These are phyloP conservation scores for Todiramphus saurophagus DNA, from an alignment of 2,113 vertebrate genomes.

Conservation along the genomic window DNA sequence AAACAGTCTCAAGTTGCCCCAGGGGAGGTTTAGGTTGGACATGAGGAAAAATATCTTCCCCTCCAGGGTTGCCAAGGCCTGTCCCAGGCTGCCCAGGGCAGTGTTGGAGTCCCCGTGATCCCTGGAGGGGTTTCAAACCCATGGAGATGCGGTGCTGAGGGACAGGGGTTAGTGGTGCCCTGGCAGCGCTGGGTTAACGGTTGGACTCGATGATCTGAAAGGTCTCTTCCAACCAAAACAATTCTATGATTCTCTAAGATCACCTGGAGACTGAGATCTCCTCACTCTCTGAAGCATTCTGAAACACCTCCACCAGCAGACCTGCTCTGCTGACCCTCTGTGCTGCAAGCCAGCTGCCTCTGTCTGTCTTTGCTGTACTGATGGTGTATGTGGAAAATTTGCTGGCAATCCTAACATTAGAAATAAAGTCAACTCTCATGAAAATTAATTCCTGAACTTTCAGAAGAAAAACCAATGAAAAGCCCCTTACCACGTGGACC, in stretches of 20 bases:
- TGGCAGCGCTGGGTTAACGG: not conserved
- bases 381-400: not conserved
- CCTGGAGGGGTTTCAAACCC: not conserved
- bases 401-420: not conserved
- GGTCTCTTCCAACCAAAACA: not conserved
- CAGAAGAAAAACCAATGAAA: not conserved
- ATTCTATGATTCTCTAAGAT: not conserved
- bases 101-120: not conserved
- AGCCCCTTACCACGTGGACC: slow-evolving; percentile 92
- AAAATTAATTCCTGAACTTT: not conserved
- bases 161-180: not conserved
- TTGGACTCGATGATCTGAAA: not conserved
- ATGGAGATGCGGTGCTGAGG: not conserved
- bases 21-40: not conserved
- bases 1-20: not conserved
- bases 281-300: not conserved
- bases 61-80: not conserved
- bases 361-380: not conserved
- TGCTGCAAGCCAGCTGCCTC: not conserved
- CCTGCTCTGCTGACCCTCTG: not conserved
- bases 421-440: not conserved
- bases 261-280: not conserved
- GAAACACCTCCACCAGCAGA: not conserved
- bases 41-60: not conserved
- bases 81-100: not conserved